These are phyloP conservation scores for Mnemiopsis leidyi DNA, from an alignment of 37 sponge, comb jelly and placozoan species.

Conservation along the genomic window DNA sequence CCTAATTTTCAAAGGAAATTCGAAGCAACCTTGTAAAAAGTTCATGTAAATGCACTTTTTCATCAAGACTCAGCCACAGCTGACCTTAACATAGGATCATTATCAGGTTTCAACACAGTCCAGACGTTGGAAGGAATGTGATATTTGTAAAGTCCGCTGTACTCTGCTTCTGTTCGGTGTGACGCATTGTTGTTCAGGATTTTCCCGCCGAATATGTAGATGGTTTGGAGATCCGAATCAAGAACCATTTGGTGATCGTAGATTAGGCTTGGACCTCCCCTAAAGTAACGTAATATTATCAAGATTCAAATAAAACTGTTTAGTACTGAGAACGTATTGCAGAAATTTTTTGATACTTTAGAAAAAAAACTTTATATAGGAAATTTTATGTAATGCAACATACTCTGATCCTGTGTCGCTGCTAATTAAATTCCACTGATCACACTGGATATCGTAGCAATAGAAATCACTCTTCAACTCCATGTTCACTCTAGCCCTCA, in stretches of 20 bases:
- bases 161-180: not conserved
- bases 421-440: constrained; percentile 67
- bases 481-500: constrained; percentile 15
- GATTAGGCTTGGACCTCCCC: constrained; percentile 76
- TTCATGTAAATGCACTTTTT: too few relatives aligned
- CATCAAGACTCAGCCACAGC: too few relatives aligned
- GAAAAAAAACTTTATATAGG: too few relatives aligned
- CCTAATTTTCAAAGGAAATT: too few relatives aligned
- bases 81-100: constrained; percentile 33
- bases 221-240: constrained; percentile 66
- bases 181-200: constrained; percentile 23
- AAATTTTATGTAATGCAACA: too few relatives aligned
- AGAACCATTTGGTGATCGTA: constrained; percentile 88
- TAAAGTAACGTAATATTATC: too few relatives aligned
- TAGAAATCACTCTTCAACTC: constrained; percentile 68
- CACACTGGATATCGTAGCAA: constrained; percentile 62
- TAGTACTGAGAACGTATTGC: too few relatives aligned
- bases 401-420: constrained; percentile 63
- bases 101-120: constrained; percentile 64
- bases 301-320: too few relatives aligned
- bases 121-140: constrained; percentile 65
- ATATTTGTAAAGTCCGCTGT: constrained; percentile 66
- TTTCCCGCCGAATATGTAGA: constrained; percentile 87
- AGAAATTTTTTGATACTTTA: too few relatives aligned
- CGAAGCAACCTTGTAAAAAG: too few relatives aligned